Conservation (phyloP, 2,888 invertebrate species). For the Baccha elongata region DNA sequence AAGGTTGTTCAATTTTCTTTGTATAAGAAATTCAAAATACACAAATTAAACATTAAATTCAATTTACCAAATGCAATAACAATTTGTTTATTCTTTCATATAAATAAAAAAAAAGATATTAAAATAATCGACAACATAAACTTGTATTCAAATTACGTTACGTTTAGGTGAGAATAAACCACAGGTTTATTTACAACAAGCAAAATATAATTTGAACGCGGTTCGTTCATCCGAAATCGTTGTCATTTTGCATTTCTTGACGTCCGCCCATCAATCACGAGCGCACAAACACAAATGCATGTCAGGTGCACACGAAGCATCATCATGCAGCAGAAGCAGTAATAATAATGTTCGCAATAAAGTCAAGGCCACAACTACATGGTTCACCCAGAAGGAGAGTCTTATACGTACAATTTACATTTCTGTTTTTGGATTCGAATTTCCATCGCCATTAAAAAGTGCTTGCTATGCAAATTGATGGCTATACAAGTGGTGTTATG, state of each 20-base stretch:
- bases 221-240: conserved; percentile 39
- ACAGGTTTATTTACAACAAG: neutral
- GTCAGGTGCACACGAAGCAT: conserved; percentile 56
- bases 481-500: conserved; percentile 1
- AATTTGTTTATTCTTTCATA: neutral
- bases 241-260: conserved; percentile 44
- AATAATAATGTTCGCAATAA: conserved; percentile 56
- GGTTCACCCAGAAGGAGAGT: conserved; percentile 36
- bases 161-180: neutral
- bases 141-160: neutral
- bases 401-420: conserved; percentile 48
- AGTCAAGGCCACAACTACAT: conserved; percentile 66
- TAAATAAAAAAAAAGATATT: neutral
- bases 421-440: conserved; percentile 37
- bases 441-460: neutral
- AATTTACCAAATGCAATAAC: neutral
- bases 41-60: neutral
- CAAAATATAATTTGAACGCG: conserved; percentile 10
- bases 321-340: neutral
- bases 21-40: too few species aligned
- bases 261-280: conserved; percentile 56
- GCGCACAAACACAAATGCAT: conserved; percentile 47
- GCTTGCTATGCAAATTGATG: conserved; percentile 49
- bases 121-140: neutral
- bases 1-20: too few species aligned